Evolutionary conservation across 2,113 vertebrate species (phyloP), one percentile per base, ranked within the genome.

Genomic region (Hylia prasina): DNA sequence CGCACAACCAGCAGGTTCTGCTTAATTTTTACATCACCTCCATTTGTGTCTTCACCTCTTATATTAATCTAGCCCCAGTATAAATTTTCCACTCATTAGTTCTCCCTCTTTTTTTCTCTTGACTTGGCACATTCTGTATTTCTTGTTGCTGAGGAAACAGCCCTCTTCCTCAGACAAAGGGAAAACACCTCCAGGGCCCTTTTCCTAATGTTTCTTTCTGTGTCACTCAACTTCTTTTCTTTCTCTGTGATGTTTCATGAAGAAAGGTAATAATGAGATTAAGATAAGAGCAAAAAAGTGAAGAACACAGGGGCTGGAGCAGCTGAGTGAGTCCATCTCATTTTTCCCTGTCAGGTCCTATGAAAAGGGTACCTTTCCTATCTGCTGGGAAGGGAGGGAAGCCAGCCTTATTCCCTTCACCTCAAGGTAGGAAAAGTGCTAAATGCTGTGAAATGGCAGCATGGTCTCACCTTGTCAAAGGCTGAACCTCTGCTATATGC

Each of bases 361-460:
- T 37, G 42, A 44, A 71, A 75, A 66, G 14, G n/a, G 40, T 42
- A 20, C 37, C 23, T 71, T 54, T 58, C 18, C 44, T 35, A 13
- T n/a, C 53, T 60, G 25, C 53, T 87, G 53, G 13, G 15, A 22
- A n/a, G 13, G 33, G 39, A 64, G 35, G 33, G 11, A 20, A 79
- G 50, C 6, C 54, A 70, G 21, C 31, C 12, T 30, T 0, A 0
- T 13, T 75, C 12, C 18, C 45, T 51, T 75, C 4, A 10, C 13
- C 39, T n/a, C 10, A 40, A 37, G 42, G n/a, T 8, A 63, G 57
- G 25, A 68, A 37, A 79, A 71, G 14, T 50, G 44, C 11, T 58
- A 45, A 53, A 40, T 69, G 16, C 23, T 85, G 40, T 69, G 35
- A 78, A 88, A 37, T 2, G 56, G 65, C 11, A 22, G 16, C 16